Conservation (phyloP, 2,797 vertebrate species). For the Thaleichthys pacificus region DNA sequence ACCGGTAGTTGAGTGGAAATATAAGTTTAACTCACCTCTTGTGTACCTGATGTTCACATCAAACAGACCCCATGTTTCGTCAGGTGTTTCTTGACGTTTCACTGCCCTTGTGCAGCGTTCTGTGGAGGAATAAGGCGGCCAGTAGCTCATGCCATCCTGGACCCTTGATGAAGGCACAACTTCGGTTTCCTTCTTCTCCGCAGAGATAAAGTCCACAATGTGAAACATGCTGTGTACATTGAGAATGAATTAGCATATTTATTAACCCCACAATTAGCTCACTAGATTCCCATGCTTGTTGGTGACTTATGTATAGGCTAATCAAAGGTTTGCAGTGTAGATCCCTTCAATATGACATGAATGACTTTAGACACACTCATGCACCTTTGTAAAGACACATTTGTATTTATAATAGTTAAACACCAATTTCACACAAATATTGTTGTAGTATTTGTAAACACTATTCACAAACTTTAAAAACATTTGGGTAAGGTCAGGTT, state of each 20-base stretch:
- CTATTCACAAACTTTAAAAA: not conserved
- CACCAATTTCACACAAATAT: not conserved
- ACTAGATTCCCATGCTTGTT: not conserved
- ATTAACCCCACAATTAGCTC: too few relatives aligned
- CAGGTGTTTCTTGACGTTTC: too few relatives aligned
- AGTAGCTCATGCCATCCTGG: too few relatives aligned
- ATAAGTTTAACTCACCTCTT: too few relatives aligned
- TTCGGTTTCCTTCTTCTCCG: conserved; percentile 11
- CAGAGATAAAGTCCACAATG: not conserved
- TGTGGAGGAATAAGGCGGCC: conserved; percentile 8
- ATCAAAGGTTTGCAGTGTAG: too few relatives aligned
- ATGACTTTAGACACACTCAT: conserved; percentile 12
- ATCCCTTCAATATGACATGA: conserved; percentile 8
- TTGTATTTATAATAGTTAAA: conserved; percentile 8
- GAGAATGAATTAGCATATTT: too few relatives aligned
- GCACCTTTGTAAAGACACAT: conserved; percentile 11
- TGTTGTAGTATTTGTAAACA: too few relatives aligned
- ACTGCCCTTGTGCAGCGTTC: not conserved
- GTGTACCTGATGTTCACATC: too few relatives aligned
- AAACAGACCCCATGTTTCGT: too few relatives aligned
- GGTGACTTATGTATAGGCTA: too few relatives aligned
- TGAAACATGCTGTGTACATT: conserved; percentile 3
- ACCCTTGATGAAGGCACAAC: conserved; percentile 7
- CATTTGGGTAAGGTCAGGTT: too few relatives aligned
- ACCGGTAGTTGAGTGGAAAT: too few relatives aligned